Evolutionary conservation across 2,797 vertebrate genomes (phyloP).

Genomic region (Oryzias sinensis): DNA sequence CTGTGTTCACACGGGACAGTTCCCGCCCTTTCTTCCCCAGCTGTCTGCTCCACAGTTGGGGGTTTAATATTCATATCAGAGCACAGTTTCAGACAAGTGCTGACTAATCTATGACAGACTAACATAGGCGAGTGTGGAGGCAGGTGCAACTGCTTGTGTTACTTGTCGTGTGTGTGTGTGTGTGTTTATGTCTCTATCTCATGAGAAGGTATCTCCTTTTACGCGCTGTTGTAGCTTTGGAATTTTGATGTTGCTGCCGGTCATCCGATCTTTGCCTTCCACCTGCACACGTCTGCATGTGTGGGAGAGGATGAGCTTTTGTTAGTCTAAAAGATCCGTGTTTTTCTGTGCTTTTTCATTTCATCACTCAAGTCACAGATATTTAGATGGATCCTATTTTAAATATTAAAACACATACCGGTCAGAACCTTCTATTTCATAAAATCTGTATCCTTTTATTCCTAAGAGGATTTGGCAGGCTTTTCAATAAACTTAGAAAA

Average conservation of each 20-base stretch:
- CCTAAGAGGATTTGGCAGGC: too few relatives aligned
- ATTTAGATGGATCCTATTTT: too few relatives aligned
- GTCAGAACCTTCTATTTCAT: too few relatives aligned
- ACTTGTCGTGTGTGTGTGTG: constrained; percentile 28
- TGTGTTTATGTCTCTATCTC: background rate
- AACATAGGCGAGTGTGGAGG: constrained; percentile 19
- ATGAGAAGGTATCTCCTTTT: constrained; percentile 22
- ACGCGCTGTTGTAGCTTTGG: constrained; percentile 51
- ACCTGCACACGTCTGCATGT: constrained; percentile 20
- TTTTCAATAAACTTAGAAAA: too few relatives aligned
- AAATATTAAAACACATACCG: too few relatives aligned
- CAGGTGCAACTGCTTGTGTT: constrained; percentile 58
- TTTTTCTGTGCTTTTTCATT: constrained; percentile 31
- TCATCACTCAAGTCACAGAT: too few relatives aligned
- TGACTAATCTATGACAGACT: constrained; percentile 32
- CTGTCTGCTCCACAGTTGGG: constrained; percentile 2
- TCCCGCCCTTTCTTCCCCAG: too few relatives aligned
- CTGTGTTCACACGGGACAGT: too few relatives aligned
- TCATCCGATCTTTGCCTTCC: constrained; percentile 50
- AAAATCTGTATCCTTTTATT: too few relatives aligned
- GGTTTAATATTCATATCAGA: constrained; percentile 1
- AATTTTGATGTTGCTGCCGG: constrained; percentile 60
- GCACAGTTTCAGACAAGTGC: constrained; percentile 13
- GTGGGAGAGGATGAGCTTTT: constrained; percentile 13
- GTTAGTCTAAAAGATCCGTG: constrained; percentile 29